Base-by-base conservation (phyloP, 2,113 vertebrate species). In the Sarotherodon lohbergeri region DNA sequence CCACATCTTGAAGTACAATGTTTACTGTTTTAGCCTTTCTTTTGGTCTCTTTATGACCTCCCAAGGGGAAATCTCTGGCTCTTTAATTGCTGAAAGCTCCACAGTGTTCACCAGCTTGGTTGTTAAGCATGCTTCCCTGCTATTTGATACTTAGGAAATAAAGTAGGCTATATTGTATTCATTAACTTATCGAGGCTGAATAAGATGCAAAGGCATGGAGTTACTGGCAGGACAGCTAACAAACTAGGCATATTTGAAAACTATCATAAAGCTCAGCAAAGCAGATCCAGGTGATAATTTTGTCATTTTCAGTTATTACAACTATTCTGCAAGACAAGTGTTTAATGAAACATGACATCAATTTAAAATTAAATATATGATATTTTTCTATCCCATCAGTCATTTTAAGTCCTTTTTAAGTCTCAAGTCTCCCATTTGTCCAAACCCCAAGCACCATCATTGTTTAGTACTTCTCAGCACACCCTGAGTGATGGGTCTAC, bases 401-500 rank as follows among this genome's bases (percentile, higher is more conserved):
- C 82, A 55, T 73, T 57, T 41, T 86, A 63, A 85, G 32, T 46
- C 56, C 71, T 52, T 19, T 36, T 76, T 82, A 79, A 82, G 78
- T 85, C 55, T 66, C 34, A 86, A 88, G 22, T 76, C 24, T 17
- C 76, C 8, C 19, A 19, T 7, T 81, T 50, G 29, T 41, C 43
- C 22, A 29, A 82, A 66, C 52, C 8, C 83, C 10, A 39, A 48
- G 43, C n/a, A 19, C 73, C 16, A 32, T 19, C 71, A 17, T 12
- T 50, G 10, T 4, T 19, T 22, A 6, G 3, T 11, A 48, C 22
- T 17, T 32, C 24, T 61, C 29, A 61, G 27, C 9, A 27, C 85
- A 78, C 55, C 79, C 82, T 88, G 79, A 84, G 66, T 88, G 80
- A 89, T 59, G 29, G 39, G 80, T 92, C 66, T 52, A 84, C 80